Evolutionary conservation across 2,888 invertebrate genomes (phyloP).

Genomic region (Pterostichus niger): DNA sequence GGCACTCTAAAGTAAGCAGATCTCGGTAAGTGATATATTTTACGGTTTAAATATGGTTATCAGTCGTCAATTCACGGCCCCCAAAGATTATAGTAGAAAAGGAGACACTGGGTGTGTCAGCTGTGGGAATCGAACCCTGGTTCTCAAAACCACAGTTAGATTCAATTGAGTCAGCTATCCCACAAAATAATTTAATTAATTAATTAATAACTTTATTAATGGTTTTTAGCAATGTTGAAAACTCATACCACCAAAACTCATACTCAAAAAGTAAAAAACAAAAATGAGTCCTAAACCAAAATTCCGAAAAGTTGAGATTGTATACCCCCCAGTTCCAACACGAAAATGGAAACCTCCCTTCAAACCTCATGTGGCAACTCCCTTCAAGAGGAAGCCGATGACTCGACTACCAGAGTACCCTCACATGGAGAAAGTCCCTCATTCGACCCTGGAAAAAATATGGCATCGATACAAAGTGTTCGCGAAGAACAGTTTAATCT

Average conservation of each 20-base stretch:
- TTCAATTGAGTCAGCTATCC: too few species aligned
- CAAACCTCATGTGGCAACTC: conserved; percentile 60
- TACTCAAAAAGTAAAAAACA: background rate
- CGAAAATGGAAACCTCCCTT: conserved; percentile 75
- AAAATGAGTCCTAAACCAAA: conserved; percentile 10
- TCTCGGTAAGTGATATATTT: too few species aligned
- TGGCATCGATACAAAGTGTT: conserved; percentile 72
- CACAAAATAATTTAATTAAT: too few species aligned
- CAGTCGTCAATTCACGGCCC: too few species aligned
- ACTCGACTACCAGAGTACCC: conserved; percentile 38
- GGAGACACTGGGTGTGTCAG: too few species aligned
- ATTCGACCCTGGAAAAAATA: conserved; percentile 72
- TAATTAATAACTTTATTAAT: too few species aligned
- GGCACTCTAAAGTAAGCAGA: too few species aligned
- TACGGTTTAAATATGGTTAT: too few species aligned
- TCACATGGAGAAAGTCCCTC: background rate
- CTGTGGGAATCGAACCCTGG: too few species aligned
- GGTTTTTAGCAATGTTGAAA: background rate
- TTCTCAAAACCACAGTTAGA: too few species aligned
- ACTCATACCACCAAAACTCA: background rate
- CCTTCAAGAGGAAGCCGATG: conserved; percentile 45
- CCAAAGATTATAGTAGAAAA: too few species aligned
- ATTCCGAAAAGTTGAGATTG: conserved; percentile 70
- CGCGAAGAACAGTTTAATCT: conserved; percentile 4
- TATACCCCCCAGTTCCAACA: conserved; percentile 74